Conservation (phyloP, 2,888 invertebrate species). For the Orthonevra nobilis region DNA sequence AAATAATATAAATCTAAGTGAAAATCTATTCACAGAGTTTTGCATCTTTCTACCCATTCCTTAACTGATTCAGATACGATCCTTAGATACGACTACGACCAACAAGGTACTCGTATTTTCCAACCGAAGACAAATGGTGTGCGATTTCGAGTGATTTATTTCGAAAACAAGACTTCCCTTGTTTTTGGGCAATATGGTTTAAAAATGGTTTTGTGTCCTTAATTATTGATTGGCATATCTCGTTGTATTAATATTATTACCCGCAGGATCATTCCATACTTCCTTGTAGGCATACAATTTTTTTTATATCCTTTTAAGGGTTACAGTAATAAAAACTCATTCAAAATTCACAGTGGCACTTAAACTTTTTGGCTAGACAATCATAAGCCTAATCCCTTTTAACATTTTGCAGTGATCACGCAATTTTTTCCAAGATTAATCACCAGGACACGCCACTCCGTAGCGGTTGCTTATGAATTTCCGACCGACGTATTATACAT, state of each 20-base stretch:
- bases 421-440: slow-evolving; percentile 38
- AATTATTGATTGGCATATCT: no score
- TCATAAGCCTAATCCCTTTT: no score
- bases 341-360: no score
- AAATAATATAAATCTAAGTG: slow-evolving; percentile 62
- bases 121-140: slow-evolving; percentile 62
- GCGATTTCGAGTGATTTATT: slow-evolving; percentile 64
- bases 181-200: slow-evolving; percentile 1
- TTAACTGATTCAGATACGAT: slow-evolving; percentile 3
- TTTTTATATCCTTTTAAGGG: background rate
- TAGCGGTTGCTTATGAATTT: slow-evolving; percentile 56
- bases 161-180: slow-evolving; percentile 9
- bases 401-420: slow-evolving; percentile 37
- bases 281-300: slow-evolving; percentile 8
- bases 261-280: slow-evolving; percentile 36
- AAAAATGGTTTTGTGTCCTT: no score
- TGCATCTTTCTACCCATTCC: slow-evolving; percentile 22
- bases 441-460: slow-evolving; percentile 31
- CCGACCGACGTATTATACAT: slow-evolving; percentile 36
- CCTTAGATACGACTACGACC: slow-evolving; percentile 1
- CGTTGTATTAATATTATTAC: no score
- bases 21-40: slow-evolving; percentile 56
- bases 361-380: no score
- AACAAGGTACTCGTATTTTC: slow-evolving; percentile 20
- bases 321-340: no score